phyloP scores from a whole-genome alignment of 2,888 invertebrate genomes.

The Trilocha varians region DNA sequence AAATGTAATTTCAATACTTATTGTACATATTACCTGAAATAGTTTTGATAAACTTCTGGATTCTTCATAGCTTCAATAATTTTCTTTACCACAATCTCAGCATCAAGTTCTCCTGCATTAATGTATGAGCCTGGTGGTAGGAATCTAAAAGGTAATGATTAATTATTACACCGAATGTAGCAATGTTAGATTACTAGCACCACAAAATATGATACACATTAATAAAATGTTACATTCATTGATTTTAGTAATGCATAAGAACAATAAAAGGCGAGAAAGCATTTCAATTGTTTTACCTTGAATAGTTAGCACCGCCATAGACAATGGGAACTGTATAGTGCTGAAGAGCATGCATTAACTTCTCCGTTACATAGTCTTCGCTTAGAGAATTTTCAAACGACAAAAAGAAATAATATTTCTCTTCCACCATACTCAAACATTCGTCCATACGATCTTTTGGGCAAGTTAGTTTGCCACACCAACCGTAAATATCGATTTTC shows the following conservation, averaged over 20 bases:
- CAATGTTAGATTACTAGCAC: too few relatives aligned
- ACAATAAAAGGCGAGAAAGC: neutral
- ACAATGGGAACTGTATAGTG: conserved; percentile 78
- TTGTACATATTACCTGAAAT: conserved; percentile 34
- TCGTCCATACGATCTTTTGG: conserved; percentile 34
- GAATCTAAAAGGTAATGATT: conserved; percentile 27
- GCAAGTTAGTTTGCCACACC: conserved; percentile 41
- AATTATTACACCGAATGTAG: too few relatives aligned
- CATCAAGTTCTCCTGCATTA: conserved; percentile 30
- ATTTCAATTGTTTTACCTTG: conserved; percentile 27
- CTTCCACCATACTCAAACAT: conserved; percentile 34
- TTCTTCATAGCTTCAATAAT: conserved; percentile 33
- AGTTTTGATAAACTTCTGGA: conserved; percentile 28
- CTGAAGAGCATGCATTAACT: conserved; percentile 51
- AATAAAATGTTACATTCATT: too few relatives aligned
- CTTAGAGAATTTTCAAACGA: conserved; percentile 48
- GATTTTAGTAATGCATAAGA: neutral
- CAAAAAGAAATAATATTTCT: conserved; percentile 53
- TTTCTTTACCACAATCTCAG: conserved; percentile 24
- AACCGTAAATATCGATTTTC: conserved; percentile 44
- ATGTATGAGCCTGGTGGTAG: conserved; percentile 50
- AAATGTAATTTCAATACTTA: too few relatives aligned
- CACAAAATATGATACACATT: too few relatives aligned
- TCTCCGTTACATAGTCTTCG: conserved; percentile 55
- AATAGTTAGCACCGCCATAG: conserved; percentile 79